A percentile compares a stretch with the other conserved stretches of the same genome.
phyloP scores from a whole-genome alignment of 64 coral and sea anemone species.

The Montipora cactus region DNA sequence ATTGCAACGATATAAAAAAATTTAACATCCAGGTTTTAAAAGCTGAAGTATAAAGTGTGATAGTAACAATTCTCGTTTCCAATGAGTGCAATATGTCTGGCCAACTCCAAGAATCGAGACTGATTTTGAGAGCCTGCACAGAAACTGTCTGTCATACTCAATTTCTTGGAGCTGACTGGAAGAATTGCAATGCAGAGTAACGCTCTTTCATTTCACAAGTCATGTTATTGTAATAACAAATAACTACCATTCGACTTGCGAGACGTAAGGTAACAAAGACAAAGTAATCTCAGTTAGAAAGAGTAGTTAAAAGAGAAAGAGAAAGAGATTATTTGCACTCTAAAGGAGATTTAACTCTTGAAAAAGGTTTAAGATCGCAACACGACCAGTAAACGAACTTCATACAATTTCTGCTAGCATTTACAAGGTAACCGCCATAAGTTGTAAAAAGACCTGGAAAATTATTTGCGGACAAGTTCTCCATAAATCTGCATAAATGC shows the following conservation, averaged over 20 bases:
- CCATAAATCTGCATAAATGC: too few relatives aligned
- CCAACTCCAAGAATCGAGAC: too few relatives aligned
- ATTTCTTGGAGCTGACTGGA: constrained; percentile 2
- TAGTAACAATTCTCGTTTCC: too few relatives aligned
- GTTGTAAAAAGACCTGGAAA: too few relatives aligned
- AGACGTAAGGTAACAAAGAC: too few relatives aligned
- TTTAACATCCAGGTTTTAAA: neutral
- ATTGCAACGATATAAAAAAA: neutral
- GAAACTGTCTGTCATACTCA: neutral
- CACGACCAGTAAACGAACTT: too few relatives aligned
- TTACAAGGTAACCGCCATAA: too few relatives aligned
- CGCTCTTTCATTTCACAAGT: neutral
- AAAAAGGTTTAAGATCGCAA: neutral
- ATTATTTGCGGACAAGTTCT: too few relatives aligned
- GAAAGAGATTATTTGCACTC: constrained; percentile 31
- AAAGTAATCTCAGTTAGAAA: neutral
- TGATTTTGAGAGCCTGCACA: neutral
- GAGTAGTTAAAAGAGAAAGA: too few relatives aligned
- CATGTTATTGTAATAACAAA: neutral
- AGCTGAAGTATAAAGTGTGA: neutral
- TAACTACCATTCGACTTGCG: too few relatives aligned
- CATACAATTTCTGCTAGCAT: too few relatives aligned
- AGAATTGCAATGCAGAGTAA: neutral
- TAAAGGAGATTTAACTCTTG: neutral
- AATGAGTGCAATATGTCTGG: neutral